Percentiles rank a stretch among this genome's conserved stretches.
Conservation (phyloP, 2,888 invertebrate species). For the Pteria penguin region DNA sequence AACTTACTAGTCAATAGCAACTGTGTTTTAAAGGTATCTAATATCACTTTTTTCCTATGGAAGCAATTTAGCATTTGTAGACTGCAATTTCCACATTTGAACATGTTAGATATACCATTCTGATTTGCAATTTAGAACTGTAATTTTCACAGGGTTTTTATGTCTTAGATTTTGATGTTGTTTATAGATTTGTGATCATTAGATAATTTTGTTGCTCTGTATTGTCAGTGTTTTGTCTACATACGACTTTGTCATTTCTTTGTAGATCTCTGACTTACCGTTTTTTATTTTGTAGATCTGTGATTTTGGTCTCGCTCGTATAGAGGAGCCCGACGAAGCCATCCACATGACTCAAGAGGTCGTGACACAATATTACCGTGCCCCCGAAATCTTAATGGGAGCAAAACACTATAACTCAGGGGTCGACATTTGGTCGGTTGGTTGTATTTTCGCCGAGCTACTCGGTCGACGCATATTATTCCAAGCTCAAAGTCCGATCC, state of each 20-base stretch:
- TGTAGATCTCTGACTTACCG: neutral
- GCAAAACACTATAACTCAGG: constrained; percentile 97
- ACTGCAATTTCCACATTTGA: no score
- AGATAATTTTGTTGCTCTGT: no score
- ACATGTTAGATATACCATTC: no score
- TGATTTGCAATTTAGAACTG: neutral
- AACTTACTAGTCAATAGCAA: constrained; percentile 99
- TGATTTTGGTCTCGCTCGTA: constrained; percentile 98
- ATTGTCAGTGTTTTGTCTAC: no score
- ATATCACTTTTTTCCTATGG: neutral
- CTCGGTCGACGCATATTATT: constrained; percentile 97
- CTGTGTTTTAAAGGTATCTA: constrained; percentile 93
- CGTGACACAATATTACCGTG: constrained; percentile 99
- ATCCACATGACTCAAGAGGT: constrained; percentile 99
- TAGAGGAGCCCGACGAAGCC: constrained; percentile 93
- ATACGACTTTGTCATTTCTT: neutral
- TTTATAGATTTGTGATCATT: no score
- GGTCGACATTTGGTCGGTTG: constrained; percentile 99
- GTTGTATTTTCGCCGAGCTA: constrained; percentile 99
- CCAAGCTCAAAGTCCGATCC: constrained; percentile 98
- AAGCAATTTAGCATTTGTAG: neutral
- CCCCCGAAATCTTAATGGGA: constrained; percentile 99
- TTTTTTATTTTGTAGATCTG: constrained; percentile 87
- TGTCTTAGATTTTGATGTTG: neutral
- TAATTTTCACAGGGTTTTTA: neutral